Evolutionary conservation across 2,888 invertebrate species (phyloP), one percentile per base, ranked within the genome.

Genomic region (Rhingia rostrata): DNA sequence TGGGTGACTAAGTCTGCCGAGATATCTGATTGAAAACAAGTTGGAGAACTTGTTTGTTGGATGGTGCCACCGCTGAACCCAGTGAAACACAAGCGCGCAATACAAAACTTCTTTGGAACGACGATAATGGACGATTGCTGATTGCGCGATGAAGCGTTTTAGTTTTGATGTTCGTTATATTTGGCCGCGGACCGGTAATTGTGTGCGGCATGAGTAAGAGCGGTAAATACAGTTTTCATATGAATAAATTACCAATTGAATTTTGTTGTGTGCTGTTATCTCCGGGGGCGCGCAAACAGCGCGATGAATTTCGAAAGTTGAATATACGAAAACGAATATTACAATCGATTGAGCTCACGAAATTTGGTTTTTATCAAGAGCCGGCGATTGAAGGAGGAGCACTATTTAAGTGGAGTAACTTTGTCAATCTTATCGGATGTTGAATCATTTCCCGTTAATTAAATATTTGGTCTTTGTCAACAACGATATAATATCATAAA

Each of bases 271-370:
- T 47, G 14, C 22, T 53, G 45, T 73, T 64, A 73, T 73, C 73
- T 37, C 47, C 41, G 22, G 22, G 49, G 12, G 43, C 43, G 43
- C 43, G n/a, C 43, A 10, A 10, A 43, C n/a, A 43, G 2, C 33
- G 43, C 60, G 61, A 73, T 63, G 73, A 39, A 53, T 73, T 73
- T 73, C 47, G 73, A 73, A 73, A 73, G 73, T 73, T 73, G 54
- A n/a, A n/a, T 47, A 22, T 22, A 22, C 22, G 22, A 22, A 22
- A 22, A 22, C 22, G 22, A 22, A 22, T 22, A 22, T 22, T 22
- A 22, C 22, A 22, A 72, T 73, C 63, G 73, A 63, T 64, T 73
- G 22, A 22, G 47, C 63, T 73, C 73, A 73, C 63, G 63, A 63
- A 63, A 32, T 47, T 47, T 45, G 45, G 22, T 39, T 10, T 39